Evolutionary conservation across 2,888 invertebrate species (phyloP).

Genomic region (Caradrina kadenii): DNA sequence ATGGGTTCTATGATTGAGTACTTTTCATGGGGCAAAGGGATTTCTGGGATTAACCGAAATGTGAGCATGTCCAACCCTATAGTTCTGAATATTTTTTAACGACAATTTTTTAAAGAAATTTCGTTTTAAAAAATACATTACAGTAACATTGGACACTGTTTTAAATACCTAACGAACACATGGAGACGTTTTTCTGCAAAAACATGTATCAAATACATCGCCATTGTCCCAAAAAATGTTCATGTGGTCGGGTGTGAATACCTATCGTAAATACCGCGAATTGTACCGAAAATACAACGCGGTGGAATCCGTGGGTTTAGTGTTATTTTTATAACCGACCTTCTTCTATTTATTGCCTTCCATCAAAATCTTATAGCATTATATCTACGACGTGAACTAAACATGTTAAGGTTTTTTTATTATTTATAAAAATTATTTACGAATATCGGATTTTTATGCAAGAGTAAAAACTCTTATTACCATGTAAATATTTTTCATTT

Average conservation of each 20-base stretch:
- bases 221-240: slow-evolving; percentile 14
- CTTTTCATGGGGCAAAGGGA: background rate
- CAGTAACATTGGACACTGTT: background rate
- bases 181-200: background rate
- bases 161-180: background rate
- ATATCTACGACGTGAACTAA: slow-evolving; percentile 27
- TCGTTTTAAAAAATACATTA: too few relatives aligned
- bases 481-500: too few relatives aligned
- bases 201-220: background rate
- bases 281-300: slow-evolving; percentile 24
- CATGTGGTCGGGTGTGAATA: slow-evolving; percentile 13
- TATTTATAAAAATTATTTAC: background rate
- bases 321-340: slow-evolving; percentile 54
- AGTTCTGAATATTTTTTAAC: too few relatives aligned
- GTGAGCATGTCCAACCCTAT: background rate
- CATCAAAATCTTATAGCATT: slow-evolving; percentile 52
- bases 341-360: slow-evolving; percentile 52
- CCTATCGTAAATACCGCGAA: slow-evolving; percentile 28
- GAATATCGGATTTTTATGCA: background rate
- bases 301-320: slow-evolving; percentile 39
- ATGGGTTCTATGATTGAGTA: background rate
- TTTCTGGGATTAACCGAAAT: slow-evolving; percentile 16
- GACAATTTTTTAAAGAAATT: too few relatives aligned
- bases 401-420: background rate
- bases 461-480: background rate